Evolutionary conservation across 1,140 invertebrate genomes (phyloP).

Genomic region (Pseudomyrmex cubaensis): DNA sequence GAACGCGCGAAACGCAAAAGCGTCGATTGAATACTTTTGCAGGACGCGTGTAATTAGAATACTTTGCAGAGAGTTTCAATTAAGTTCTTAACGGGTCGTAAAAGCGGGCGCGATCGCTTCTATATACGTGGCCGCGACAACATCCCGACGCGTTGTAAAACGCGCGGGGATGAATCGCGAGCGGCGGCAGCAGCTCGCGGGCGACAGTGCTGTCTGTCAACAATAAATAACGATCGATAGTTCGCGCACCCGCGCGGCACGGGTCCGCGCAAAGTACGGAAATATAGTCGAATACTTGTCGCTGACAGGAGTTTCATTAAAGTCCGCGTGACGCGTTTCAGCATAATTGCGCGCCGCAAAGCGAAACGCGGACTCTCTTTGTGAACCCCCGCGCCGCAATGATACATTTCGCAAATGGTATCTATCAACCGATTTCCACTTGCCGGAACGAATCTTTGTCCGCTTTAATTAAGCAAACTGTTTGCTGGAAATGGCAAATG

Average conservation of each 20-base stretch:
- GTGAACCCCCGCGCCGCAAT: conserved; percentile 32
- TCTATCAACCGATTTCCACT: conserved; percentile 64
- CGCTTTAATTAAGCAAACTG: conserved; percentile 68
- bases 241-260: background rate
- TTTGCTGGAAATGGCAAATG: conserved; percentile 55
- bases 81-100: conserved; percentile 34
- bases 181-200: background rate
- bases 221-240: conserved; percentile 60
- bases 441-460: conserved; percentile 55
- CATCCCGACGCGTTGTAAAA: background rate
- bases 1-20: conserved; percentile 9
- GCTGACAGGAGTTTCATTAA: conserved; percentile 58
- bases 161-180: too few relatives aligned
- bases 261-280: conserved; percentile 47
- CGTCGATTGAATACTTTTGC: background rate
- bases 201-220: conserved; percentile 54
- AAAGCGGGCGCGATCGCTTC: conserved; percentile 14
- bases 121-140: background rate
- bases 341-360: conserved; percentile 58
- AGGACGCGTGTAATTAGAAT: conserved; percentile 23
- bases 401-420: conserved; percentile 52
- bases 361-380: conserved; percentile 46
- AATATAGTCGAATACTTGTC: conserved; percentile 57
- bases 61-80: conserved; percentile 40
- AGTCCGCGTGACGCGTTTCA: conserved; percentile 55